Base-by-base conservation (phyloP, 37 sponge, comb jelly and placozoan species). In the Chondrilla cf. caribensis region DNA sequence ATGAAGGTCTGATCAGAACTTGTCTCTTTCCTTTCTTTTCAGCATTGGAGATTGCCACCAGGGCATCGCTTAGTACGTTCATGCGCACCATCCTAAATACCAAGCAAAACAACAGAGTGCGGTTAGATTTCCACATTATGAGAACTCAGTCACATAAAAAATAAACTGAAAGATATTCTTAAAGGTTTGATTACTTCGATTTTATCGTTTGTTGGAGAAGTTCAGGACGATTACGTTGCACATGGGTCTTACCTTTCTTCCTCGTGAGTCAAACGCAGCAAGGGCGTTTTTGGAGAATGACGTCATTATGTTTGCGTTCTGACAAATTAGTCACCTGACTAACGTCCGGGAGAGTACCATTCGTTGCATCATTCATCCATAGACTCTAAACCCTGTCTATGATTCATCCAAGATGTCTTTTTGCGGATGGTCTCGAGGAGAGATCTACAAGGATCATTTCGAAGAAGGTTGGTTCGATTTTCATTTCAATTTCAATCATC, bases 1-100 rank as follows among this genome's bases (percentile, higher is more conserved):
- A 95, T 51, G 83, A 89, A 35, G 99, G 99, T 40, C 96, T 78
- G 59, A 98, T 62, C 26, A 98, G 82, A 11, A 98, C 99, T 43
- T 98, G 99, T 78, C 99, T 59, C 81, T 98, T 95, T 41, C 99
- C 99, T 26, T 93, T 82, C 79, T 85, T 93, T 70, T 95, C 95
- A 0, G 99, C 99, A 84, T 98, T 98, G 71, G 88, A 86, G 38
- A 98, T 93, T 21, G 93, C 47, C 79, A 83, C 81, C 57, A 98
- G 82, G 60, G 99, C 99, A 66, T 98, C 99, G 85, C 89, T 93
- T 38, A 98, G 82, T n/a, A 95, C 99, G 60, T 87, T 92, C 83
- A 98, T 95, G 58, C 96, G 96, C 32, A 98, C 99, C 99, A 98
- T 98, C 85, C 28, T 78, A 62, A 28, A n/a, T 6, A 62, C 5